Evolutionary conservation across 2,113 vertebrate species (phyloP).

Genomic region (Sinocyclocheilus rhinocerous): DNA sequence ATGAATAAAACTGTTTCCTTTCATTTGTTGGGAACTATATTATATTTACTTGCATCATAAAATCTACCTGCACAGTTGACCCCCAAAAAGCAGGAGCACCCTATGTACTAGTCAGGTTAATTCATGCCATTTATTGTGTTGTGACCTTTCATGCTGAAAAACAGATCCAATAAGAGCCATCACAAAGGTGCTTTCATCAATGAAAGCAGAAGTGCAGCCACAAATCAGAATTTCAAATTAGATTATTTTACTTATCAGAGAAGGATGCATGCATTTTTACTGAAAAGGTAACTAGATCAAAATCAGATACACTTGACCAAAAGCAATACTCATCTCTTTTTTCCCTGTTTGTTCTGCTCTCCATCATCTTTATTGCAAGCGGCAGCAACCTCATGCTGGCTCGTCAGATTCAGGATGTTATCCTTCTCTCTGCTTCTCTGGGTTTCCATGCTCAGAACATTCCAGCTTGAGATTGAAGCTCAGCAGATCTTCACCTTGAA

Average conservation of each 20-base stretch:
- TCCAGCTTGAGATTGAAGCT: background rate
- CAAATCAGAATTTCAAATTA: conserved; percentile 17
- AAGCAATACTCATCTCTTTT: conserved; percentile 10
- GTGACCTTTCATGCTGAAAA: background rate
- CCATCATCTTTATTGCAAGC: conserved; percentile 17
- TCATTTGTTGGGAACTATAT: background rate
- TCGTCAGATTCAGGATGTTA: background rate
- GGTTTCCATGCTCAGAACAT: background rate
- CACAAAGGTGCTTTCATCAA: background rate
- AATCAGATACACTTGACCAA: background rate
- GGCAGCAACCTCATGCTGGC: background rate
- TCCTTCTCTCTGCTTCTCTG: background rate
- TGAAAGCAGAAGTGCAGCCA: background rate
- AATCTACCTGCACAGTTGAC: background rate
- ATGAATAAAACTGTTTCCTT: too few species aligned
- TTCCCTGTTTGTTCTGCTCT: conserved; percentile 1
- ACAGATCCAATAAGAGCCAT: conserved; percentile 9
- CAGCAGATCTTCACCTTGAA: background rate
- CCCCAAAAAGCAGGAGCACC: background rate
- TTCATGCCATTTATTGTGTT: background rate
- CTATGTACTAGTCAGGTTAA: background rate
- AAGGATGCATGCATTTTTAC: background rate
- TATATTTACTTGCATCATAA: background rate
- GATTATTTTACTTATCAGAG: conserved; percentile 5
- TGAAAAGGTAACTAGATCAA: conserved; percentile 17